Conservation (phyloP, 2,888 invertebrate genomes). For the Hemaris fuciformis region DNA sequence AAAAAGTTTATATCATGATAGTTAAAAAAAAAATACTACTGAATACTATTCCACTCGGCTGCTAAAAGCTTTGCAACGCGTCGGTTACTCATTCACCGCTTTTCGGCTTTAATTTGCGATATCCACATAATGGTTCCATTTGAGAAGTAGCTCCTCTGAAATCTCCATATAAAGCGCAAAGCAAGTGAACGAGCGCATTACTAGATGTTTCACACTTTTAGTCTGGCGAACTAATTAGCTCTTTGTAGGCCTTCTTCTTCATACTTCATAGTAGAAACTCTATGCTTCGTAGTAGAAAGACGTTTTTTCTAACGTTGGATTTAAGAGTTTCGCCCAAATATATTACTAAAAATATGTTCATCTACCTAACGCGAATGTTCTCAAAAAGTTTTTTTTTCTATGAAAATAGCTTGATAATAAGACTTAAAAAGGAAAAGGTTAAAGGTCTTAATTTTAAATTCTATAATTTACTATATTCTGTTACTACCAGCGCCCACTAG, state of each 20-base stretch:
- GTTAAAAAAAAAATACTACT: background rate
- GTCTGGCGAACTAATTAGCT: background rate
- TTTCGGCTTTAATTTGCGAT: background rate
- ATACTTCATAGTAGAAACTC: background rate
- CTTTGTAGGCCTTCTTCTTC: background rate
- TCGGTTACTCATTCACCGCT: background rate
- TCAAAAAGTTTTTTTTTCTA: too few relatives aligned
- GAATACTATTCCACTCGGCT: background rate
- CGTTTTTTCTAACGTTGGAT: background rate
- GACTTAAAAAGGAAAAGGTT: too few relatives aligned
- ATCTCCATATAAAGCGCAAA: background rate
- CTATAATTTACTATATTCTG: too few relatives aligned
- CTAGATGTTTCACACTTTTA: background rate
- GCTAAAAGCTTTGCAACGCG: background rate
- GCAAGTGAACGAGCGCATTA: background rate
- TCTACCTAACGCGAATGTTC: too few relatives aligned
- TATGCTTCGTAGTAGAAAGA: background rate
- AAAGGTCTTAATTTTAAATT: too few relatives aligned
- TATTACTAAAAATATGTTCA: too few relatives aligned
- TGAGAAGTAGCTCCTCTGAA: background rate
- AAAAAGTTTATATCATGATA: background rate
- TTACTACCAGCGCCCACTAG: too few relatives aligned
- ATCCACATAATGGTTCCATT: background rate
- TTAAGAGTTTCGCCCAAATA: too few relatives aligned
- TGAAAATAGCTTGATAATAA: too few relatives aligned